Evolutionary conservation across 2,888 invertebrate genomes (phyloP), one percentile per base, ranked within the genome.

Genomic region (Agonopterix heracliana): DNA sequence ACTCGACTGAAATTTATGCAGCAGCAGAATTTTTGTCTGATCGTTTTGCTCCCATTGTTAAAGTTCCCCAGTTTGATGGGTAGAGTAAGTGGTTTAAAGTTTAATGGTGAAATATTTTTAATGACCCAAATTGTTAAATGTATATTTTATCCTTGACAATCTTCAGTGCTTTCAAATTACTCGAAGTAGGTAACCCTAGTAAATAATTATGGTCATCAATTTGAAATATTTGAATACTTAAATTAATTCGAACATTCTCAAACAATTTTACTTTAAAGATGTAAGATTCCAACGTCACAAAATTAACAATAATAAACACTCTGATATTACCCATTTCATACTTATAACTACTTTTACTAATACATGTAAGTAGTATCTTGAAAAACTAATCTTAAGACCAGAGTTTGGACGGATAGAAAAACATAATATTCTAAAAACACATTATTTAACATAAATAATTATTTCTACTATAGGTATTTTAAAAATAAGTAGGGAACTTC

Each of bases 331-430:
- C 47, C 52, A 56, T 53, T 57, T 56, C 48, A 55, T 49, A 55
- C 56, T 61, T 59, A 59, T 14, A 26, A 53, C 17, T 45, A 50
- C 34, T 42, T 43, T 57, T 53, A 55, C 40, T 52, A 41, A 12
- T 53, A 55, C 56, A 26, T 40, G 35, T 45, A 44, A 47, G 47
- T 47, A 56, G 57, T 57, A 57, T 57, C 54, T 62, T 61, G 51
- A 57, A 45, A 61, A 64, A 62, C 60, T 67, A 59, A 63, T 54
- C 53, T 63, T 68, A 74, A 74, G 81, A 81, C 81, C 81, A 81
- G 80, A 81, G 64, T 68, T 73, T 77, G 81, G 81, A 81, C 79
- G 81, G 81, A 80, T 60, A 68, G 56, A 66, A 61, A 60, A 63
- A 58, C 54, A 59, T 59, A 55, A 57, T 54, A 59, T 58, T 53